Evolutionary conservation across 35 echinoderm and acorn worm genomes (phyloP).

Genomic region (Ophioderma brevispina): DNA sequence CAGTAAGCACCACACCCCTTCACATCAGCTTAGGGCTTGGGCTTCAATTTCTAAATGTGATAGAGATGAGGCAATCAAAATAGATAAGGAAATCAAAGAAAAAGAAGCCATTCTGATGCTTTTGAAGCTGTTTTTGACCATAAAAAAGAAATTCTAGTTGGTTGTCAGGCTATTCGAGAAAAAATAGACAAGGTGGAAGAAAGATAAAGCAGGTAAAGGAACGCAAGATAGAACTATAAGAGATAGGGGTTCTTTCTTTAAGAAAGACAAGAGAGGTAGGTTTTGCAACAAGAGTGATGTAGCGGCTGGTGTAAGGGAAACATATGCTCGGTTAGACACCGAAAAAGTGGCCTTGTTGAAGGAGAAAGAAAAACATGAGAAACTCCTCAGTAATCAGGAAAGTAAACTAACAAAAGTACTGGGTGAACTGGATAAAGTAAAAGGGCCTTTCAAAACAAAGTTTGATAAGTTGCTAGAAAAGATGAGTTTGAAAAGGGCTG

Average conservation of each 20-base stretch:
- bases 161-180: neutral
- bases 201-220: neutral
- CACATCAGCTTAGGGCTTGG: conserved; percentile 1
- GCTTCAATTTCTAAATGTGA: neutral
- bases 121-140: neutral
- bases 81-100: neutral
- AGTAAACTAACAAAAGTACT: neutral
- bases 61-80: neutral
- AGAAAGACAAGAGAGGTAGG: neutral
- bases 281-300: neutral
- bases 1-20: neutral
- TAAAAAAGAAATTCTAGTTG: neutral
- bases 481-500: neutral
- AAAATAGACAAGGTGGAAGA: neutral
- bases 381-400: neutral
- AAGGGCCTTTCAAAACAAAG: neutral
- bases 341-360: neutral
- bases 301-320: neutral
- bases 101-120: neutral
- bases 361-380: neutral
- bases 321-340: neutral
- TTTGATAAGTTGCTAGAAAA: neutral
- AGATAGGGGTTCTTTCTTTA: neutral
- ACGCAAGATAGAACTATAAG: neutral
- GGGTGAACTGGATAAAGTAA: neutral